Conservation (phyloP, 2,888 invertebrate species). For the Odontocerum albicorne region DNA sequence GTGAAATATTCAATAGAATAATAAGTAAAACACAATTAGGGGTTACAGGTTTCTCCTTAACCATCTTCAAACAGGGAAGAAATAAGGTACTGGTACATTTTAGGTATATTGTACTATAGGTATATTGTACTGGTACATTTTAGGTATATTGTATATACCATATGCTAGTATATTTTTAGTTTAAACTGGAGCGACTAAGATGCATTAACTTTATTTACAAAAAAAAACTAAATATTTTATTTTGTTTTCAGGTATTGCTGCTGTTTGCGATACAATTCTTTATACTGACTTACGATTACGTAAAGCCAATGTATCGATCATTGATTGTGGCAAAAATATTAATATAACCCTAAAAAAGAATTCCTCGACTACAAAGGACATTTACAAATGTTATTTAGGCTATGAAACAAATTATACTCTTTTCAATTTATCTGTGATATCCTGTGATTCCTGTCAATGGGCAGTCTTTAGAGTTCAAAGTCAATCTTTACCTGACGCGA, state of each 20-base stretch:
- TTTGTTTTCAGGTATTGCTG: conserved; percentile 69
- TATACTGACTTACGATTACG: conserved; percentile 66
- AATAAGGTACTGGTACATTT: too few species aligned
- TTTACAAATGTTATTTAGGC: conserved; percentile 58
- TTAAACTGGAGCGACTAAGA: too few species aligned
- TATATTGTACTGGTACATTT: too few species aligned
- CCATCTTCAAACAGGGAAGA: too few species aligned
- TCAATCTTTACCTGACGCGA: conserved; percentile 55
- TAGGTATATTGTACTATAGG: too few species aligned
- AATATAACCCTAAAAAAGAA: conserved; percentile 42
- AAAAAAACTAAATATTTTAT: too few species aligned
- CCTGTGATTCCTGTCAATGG: conserved; percentile 51
- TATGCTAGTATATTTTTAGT: too few species aligned
- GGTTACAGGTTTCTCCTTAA: too few species aligned
- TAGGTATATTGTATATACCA: too few species aligned
- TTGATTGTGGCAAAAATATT: conserved; percentile 46
- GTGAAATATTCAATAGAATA: too few species aligned
- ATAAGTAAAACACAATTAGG: too few species aligned
- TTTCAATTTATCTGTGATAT: conserved; percentile 43
- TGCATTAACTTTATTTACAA: too few species aligned
- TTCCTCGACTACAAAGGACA: conserved; percentile 39
- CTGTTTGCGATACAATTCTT: conserved; percentile 65
- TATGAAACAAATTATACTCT: conserved; percentile 42
- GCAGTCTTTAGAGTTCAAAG: conserved; percentile 54
- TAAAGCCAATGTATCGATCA: conserved; percentile 46